These are phyloP conservation scores for Xenops minutus DNA, from an alignment of 2,797 vertebrate species.

Conservation along the genomic window DNA sequence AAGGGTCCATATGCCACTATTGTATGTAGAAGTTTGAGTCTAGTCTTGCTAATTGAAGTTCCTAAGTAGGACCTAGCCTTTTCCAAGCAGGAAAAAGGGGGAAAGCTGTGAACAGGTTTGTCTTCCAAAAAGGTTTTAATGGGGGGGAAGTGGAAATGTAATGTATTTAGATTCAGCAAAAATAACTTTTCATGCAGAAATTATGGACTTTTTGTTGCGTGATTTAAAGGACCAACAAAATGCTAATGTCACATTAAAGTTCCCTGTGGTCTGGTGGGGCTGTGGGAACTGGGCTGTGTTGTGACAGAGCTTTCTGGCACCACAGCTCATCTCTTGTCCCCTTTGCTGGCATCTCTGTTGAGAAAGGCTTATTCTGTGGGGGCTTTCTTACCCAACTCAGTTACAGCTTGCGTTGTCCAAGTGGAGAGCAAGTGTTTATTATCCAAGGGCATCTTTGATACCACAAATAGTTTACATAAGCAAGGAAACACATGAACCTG, in stretches of 20 bases:
- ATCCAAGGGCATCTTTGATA: not conserved
- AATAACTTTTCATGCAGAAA: not conserved
- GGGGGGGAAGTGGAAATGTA: not conserved
- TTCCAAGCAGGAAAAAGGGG: not conserved
- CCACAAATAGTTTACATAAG: not conserved
- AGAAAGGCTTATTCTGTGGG: not conserved
- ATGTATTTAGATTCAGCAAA: not conserved
- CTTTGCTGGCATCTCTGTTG: not conserved
- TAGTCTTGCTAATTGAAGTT: not conserved
- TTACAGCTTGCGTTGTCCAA: not conserved
- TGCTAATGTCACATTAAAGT: not conserved
- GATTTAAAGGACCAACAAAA: not conserved
- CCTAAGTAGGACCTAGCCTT: not conserved
- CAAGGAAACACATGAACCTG: rapidly evolving
- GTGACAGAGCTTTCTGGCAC: not conserved
- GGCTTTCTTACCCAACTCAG: not conserved
- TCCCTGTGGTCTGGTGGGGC: not conserved
- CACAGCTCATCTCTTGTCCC: not conserved
- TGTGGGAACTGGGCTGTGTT: not conserved
- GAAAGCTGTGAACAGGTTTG: not conserved
- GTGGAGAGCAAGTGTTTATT: not conserved
- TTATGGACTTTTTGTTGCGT: rapidly evolving
- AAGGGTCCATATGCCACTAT: rapidly evolving
- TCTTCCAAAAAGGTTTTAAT: not conserved
- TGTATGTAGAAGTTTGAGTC: not conserved